These are phyloP conservation scores for Hedychridium roseum DNA, from an alignment of 2,888 invertebrate genomes.

Conservation along the genomic window DNA sequence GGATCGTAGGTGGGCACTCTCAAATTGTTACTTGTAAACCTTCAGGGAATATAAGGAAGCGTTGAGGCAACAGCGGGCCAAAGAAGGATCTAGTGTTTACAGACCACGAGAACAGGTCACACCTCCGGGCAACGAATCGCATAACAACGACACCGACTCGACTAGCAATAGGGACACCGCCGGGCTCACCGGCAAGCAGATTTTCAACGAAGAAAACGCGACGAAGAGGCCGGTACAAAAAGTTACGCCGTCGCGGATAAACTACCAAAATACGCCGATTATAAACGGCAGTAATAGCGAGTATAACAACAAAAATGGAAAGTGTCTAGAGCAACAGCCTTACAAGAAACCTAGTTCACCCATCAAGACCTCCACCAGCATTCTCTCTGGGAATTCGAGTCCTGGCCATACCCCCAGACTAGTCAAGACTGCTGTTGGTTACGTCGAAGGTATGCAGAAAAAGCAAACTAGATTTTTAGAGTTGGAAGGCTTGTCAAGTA, in stretches of 20 bases:
- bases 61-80: conserved; percentile 82
- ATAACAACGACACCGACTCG: conserved; percentile 47
- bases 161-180: conserved; percentile 30
- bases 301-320: conserved; percentile 53
- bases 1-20: not conserved
- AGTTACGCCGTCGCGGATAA: conserved; percentile 80
- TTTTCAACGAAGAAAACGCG: conserved; percentile 62
- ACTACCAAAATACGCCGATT: conserved; percentile 53
- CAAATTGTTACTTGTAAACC: conserved; percentile 32
- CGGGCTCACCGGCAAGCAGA: conserved; percentile 40
- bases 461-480: not conserved
- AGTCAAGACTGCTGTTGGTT: conserved; percentile 69
- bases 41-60: conserved; percentile 90
- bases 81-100: conserved; percentile 76
- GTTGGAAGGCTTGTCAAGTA: not conserved
- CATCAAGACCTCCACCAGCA: conserved; percentile 69
- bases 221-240: conserved; percentile 79
- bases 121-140: conserved; percentile 62
- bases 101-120: conserved; percentile 72
- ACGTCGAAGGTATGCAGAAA: conserved; percentile 66
- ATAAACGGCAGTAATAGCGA: conserved; percentile 58
- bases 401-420: conserved; percentile 64
- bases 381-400: conserved; percentile 68
- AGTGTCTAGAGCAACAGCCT: conserved; percentile 58
- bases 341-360: conserved; percentile 76